Base-by-base conservation (phyloP, 2,113 vertebrate species). In the Lepisosteus oculatus region DNA sequence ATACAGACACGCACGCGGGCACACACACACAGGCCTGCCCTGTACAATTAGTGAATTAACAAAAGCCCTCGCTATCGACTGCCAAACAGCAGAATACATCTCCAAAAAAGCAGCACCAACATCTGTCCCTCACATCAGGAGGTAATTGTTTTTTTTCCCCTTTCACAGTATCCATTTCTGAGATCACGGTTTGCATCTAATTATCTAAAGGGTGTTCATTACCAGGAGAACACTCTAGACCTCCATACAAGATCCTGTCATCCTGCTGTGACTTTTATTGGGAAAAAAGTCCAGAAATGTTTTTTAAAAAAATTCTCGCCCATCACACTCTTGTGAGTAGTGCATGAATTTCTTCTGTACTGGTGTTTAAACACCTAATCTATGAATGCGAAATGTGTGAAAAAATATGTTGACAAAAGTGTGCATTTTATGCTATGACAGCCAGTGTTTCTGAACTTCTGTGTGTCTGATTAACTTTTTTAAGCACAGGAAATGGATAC, bases 161-260 rank as follows among this genome's bases (percentile, higher is more conserved):
- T 15, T 15, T 56, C 51, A 15, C 8, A 51, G 29, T 43, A 12
- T 68, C 72, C 43, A 11, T 17, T 61, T 59, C 47, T 45, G 15
- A 62, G 65, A 61, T 62, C 67, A 73, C 64, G 61, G 55, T 5
- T 9, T 56, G 44, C 43, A 65, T 65, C 62, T 72, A 72, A 72
- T 73, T 73, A 73, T 68, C 65, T 44, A 42, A 61, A 47, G 72
- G 29, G 65, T 68, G 43, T 73, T 73, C 65, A 62, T 73, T 73
- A 61, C 56, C 56, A 45, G 4, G 12, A 15, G 44, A 47, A 14
- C 5, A 6, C 56, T 61, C 42, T 29, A 44, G 55, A 55, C 55
- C 64, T 67, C 64, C 14, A 6, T 3, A 6, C 43, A 61, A 57
- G 43, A 67, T 66, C 44, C 55, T 13, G 12, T 6, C 54, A 15